Evolutionary conservation across 2,113 vertebrate genomes (phyloP).

Genomic region (Eulemur macaco): DNA sequence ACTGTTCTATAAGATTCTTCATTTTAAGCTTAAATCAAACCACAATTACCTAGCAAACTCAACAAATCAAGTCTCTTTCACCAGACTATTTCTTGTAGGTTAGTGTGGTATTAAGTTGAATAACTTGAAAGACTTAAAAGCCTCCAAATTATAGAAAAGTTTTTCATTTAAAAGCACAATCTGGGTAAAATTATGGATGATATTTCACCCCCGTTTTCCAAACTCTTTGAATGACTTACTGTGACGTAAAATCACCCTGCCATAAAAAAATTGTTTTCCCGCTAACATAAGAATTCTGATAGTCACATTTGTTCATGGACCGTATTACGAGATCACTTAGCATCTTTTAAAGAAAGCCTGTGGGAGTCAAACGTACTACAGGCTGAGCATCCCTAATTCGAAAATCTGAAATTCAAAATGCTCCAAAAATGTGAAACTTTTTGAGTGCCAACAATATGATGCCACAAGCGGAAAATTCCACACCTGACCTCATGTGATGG

Average conservation of each 20-base stretch:
- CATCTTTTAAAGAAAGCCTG: slow-evolving; percentile 10
- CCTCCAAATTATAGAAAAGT: not conserved
- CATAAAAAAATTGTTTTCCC: not conserved
- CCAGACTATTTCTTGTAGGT: not conserved
- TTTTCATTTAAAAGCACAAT: slow-evolving; percentile 38
- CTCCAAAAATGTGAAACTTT: too few relatives aligned
- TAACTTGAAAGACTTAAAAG: slow-evolving; percentile 35
- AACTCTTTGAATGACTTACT: slow-evolving; percentile 19
- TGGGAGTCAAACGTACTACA: not conserved
- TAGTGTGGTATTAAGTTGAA: not conserved
- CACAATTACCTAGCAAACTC: slow-evolving; percentile 6
- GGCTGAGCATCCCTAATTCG: too few relatives aligned
- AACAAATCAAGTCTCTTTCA: not conserved
- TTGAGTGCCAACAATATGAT: too few relatives aligned
- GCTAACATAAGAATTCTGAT: not conserved
- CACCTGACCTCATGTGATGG: too few relatives aligned
- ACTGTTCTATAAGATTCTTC: not conserved
- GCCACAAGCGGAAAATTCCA: too few relatives aligned
- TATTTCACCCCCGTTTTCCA: not conserved
- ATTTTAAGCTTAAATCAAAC: slow-evolving; percentile 22
- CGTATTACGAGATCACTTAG: not conserved
- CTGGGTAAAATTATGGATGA: not conserved
- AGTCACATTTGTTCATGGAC: not conserved
- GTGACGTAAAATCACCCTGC: not conserved
- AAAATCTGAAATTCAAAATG: too few relatives aligned